Evolutionary conservation across 1,140 invertebrate species (phyloP).

Genomic region (Anoplolepis gracilipes): DNA sequence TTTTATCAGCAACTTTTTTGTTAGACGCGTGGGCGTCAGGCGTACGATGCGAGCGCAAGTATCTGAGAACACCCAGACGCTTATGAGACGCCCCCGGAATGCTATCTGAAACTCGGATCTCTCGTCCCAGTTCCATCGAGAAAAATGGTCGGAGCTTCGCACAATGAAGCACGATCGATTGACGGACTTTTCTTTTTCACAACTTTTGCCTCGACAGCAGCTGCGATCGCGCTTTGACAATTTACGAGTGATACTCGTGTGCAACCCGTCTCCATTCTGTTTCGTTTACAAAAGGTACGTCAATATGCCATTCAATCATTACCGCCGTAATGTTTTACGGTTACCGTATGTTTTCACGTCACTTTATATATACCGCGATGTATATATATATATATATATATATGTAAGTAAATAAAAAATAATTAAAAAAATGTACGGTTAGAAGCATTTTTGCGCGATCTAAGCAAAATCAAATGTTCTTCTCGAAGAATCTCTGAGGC

Average conservation of each 20-base stretch:
- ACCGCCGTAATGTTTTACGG: not conserved
- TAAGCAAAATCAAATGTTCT: constrained; percentile 23
- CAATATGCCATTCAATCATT: not conserved
- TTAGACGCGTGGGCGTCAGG: not conserved
- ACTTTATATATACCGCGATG: not conserved
- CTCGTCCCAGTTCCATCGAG: constrained; percentile 53
- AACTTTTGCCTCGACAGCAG: constrained; percentile 44
- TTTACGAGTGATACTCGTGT: constrained; percentile 28
- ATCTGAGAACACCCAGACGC: constrained; percentile 41
- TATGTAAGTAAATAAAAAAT: not conserved
- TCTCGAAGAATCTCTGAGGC: not conserved
- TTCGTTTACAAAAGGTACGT: constrained; percentile 30
- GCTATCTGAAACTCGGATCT: constrained; percentile 65
- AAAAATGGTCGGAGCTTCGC: constrained; percentile 51
- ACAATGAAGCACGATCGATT: constrained; percentile 69
- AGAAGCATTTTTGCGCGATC: not conserved
- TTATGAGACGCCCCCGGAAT: constrained; percentile 24
- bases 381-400: not conserved
- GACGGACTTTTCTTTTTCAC: constrained; percentile 50
- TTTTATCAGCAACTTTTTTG: constrained; percentile 30
- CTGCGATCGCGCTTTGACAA: constrained; percentile 43
- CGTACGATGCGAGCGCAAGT: not conserved
- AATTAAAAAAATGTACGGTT: not conserved
- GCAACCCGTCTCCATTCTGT: not conserved
- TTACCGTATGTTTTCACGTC: not conserved